Evolutionary conservation across 2,888 invertebrate species (phyloP).

Genomic region (Empis livida): DNA sequence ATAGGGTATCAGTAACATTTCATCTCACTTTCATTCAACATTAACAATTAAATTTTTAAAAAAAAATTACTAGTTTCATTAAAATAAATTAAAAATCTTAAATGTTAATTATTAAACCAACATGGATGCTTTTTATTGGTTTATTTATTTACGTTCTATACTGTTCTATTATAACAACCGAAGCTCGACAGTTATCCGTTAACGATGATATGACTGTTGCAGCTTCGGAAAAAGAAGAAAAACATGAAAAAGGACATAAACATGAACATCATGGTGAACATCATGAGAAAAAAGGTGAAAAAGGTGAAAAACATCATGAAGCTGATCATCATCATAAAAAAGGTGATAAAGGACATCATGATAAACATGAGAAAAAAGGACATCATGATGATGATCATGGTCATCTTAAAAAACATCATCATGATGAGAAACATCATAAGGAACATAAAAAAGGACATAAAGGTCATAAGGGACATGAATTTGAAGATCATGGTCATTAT

Average conservation of each 20-base stretch:
- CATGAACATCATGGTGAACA: slow-evolving; percentile 53
- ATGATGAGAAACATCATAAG: slow-evolving; percentile 28
- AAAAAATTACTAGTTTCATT: too few species aligned
- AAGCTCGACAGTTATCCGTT: background rate
- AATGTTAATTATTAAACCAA: too few species aligned
- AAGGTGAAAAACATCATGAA: slow-evolving; percentile 60
- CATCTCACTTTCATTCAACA: too few species aligned
- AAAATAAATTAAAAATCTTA: too few species aligned
- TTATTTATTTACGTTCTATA: too few species aligned
- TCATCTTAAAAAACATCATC: slow-evolving; percentile 39
- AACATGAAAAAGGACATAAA: slow-evolving; percentile 46
- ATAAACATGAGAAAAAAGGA: slow-evolving; percentile 44
- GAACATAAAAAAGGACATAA: slow-evolving; percentile 41
- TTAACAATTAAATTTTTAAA: too few species aligned
- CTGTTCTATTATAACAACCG: too few species aligned
- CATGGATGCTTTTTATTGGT: too few species aligned
- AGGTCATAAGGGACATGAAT: slow-evolving; percentile 39
- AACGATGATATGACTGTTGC: slow-evolving; percentile 27
- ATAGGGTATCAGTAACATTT: too few species aligned
- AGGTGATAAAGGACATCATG: slow-evolving; percentile 56
- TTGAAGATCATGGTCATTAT: slow-evolving; percentile 48
- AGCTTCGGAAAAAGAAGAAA: slow-evolving; percentile 27
- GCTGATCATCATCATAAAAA: slow-evolving; percentile 54
- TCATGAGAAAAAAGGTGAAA: slow-evolving; percentile 51
- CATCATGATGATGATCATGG: slow-evolving; percentile 39